Conservation (phyloP, 2,888 invertebrate genomes). For the Tridacna crocea region DNA sequence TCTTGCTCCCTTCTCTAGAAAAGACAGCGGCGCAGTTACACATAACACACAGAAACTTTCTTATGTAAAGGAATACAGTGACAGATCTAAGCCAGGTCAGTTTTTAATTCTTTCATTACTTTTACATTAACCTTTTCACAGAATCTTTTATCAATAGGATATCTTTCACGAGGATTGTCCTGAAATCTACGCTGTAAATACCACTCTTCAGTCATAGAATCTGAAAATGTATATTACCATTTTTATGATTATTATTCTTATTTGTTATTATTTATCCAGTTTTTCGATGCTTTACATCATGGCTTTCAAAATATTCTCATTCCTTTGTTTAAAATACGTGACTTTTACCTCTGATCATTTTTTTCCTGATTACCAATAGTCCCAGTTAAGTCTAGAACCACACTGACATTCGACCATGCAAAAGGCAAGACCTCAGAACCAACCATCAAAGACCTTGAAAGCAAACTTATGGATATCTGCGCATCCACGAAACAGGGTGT, state of each 20-base stretch:
- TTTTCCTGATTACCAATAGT: neutral
- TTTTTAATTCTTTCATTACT: neutral
- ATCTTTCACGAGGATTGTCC: too few relatives aligned
- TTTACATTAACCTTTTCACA: neutral
- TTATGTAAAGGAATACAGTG: conserved; percentile 63
- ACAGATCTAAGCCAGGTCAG: conserved; percentile 53
- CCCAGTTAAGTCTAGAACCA: conserved; percentile 5
- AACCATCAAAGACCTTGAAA: conserved; percentile 55
- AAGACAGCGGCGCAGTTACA: conserved; percentile 84
- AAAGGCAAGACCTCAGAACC: conserved; percentile 29
- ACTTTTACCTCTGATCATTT: too few relatives aligned
- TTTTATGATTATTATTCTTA: too few relatives aligned
- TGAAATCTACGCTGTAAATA: too few relatives aligned
- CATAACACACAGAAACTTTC: conserved; percentile 82
- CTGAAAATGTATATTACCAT: too few relatives aligned
- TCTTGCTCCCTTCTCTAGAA: conserved; percentile 89
- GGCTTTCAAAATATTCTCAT: neutral
- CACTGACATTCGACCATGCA: conserved; percentile 70
- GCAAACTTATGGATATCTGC: conserved; percentile 74
- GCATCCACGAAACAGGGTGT: conserved; percentile 80
- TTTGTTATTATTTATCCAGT: too few relatives aligned
- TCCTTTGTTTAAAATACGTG: neutral
- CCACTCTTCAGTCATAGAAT: too few relatives aligned
- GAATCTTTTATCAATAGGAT: too few relatives aligned
- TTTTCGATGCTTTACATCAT: neutral